Evolutionary conservation across 2,888 invertebrate genomes (phyloP), one percentile per base, ranked within the genome.

Genomic region (Spialia ferax): DNA sequence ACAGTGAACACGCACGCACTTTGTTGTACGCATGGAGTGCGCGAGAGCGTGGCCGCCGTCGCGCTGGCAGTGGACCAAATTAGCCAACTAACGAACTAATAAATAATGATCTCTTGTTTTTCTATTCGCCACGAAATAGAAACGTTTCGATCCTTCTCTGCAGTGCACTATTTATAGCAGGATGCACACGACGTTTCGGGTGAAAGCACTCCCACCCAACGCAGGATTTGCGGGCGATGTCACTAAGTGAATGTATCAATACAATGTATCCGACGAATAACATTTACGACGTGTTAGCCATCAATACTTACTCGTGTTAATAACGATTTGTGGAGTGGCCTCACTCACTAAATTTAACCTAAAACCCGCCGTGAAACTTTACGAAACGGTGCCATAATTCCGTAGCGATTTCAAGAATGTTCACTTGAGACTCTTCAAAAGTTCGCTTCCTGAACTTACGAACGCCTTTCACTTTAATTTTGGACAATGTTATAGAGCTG

Each of bases 31-130:
- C 80, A 81, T 78, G 74, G 79, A 80, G 87, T 80, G 88, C 89
- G 87, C 87, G 92, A 92, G 92, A 93, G 91, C 91, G 91, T 90
- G 71, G 94, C 94, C 13, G 38, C 38, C 81, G 85, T 79, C 85
- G 86, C 85, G 86, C 87, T 88, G 91, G 88, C 92, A 86, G 77
- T 86, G 85, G 91, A 93, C 93, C 92, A 92, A 93, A 93, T 93
- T 93, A 93, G 88, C 91, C 87, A 89, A 88, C 91, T 91, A 90
- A 91, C 92, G 86, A 89, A 92, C 90, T 93, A 92, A 93, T 93
- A 93, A 93, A 93, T 93, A 89, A 93, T 92, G 86, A 88, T 92
- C 92, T 93, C 90, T 93, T 93, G 91, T 93, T 93, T 93, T 93
- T 93, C 93, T 91, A 91, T 91, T 88, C 87, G 82, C 79, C 82